Percentiles rank a stretch among this genome's conserved stretches.
phyloP scores from a whole-genome alignment of 1,140 invertebrate genomes.

The Procambarus virginalis region DNA sequence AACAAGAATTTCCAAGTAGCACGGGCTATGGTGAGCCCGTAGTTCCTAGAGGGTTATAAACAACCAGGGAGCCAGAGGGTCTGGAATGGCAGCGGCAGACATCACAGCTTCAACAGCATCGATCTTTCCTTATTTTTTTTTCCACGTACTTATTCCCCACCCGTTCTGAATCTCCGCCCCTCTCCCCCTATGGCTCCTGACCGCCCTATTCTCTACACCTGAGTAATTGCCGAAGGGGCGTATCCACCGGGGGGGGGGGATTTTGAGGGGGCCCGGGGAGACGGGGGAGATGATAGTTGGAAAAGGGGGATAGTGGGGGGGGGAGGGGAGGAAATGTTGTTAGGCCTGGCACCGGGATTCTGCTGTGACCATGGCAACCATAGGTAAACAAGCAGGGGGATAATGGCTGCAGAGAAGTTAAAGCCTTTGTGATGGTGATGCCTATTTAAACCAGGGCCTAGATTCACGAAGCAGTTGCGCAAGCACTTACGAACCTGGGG shows the following conservation, averaged over 20 bases:
- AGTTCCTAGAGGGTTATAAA: no score
- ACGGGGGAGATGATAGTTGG: not conserved
- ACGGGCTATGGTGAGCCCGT: no score
- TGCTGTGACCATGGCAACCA: constrained; percentile 18
- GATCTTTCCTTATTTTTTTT: not conserved
- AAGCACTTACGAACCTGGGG: no score
- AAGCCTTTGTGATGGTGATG: not conserved
- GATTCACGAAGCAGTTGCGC: no score
- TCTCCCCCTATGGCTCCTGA: not conserved
- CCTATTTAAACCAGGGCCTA: not conserved
- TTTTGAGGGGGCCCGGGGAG: not conserved
- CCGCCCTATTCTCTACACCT: not conserved
- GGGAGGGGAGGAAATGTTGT: not conserved
- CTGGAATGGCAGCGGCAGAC: not conserved
- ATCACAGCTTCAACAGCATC: not conserved
- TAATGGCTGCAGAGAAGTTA: not conserved
- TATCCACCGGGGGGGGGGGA: not conserved
- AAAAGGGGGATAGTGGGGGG: not conserved
- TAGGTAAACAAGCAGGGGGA: constrained; percentile 38
- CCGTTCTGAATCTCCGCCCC: not conserved
- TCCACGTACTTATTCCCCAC: not conserved
- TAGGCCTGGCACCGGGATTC: constrained; percentile 16
- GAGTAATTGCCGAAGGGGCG: not conserved
- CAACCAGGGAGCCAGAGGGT: not conserved
- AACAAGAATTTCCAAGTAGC: no score